Percentiles rank a stretch among this genome's conserved stretches.
Evolutionary conservation across 2,888 invertebrate species (phyloP).

Genomic region (Anthrax anthrax): DNA sequence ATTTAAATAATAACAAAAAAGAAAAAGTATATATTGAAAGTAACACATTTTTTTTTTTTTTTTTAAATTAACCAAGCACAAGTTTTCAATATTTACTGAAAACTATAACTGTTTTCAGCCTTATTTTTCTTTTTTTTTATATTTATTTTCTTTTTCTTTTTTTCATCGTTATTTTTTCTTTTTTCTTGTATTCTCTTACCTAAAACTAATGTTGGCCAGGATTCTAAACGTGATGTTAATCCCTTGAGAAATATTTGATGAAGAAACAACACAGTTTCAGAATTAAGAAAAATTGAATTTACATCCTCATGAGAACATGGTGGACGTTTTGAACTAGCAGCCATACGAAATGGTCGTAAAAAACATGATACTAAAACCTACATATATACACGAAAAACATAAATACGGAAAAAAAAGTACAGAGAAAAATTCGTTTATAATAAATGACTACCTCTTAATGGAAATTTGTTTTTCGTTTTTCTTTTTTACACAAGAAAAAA

Average conservation of each 20-base stretch:
- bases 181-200: slow-evolving; percentile 43
- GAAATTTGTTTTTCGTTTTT: no score
- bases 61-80: no score
- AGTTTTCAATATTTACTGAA: no score
- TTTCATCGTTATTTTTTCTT: background rate
- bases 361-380: slow-evolving; percentile 67
- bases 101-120: no score
- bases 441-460: no score
- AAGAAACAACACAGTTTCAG: slow-evolving; percentile 80
- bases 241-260: slow-evolving; percentile 92
- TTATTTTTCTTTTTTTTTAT: background rate
- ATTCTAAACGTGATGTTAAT: slow-evolving; percentile 77
- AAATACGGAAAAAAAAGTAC: no score
- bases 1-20: slow-evolving; percentile 13
- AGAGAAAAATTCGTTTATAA: no score
- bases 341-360: slow-evolving; percentile 82
- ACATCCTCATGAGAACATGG: slow-evolving; percentile 88
- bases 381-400: no score
- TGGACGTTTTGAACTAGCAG: slow-evolving; percentile 83
- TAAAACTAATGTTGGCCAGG: slow-evolving; percentile 84
- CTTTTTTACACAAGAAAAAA: no score
- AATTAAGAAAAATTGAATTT: slow-evolving; percentile 85
- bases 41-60: no score
- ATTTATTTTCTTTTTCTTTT: background rate
- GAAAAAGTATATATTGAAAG: background rate